Evolutionary conservation across 1,140 invertebrate species (phyloP).

Genomic region (Nephotettix cincticeps): DNA sequence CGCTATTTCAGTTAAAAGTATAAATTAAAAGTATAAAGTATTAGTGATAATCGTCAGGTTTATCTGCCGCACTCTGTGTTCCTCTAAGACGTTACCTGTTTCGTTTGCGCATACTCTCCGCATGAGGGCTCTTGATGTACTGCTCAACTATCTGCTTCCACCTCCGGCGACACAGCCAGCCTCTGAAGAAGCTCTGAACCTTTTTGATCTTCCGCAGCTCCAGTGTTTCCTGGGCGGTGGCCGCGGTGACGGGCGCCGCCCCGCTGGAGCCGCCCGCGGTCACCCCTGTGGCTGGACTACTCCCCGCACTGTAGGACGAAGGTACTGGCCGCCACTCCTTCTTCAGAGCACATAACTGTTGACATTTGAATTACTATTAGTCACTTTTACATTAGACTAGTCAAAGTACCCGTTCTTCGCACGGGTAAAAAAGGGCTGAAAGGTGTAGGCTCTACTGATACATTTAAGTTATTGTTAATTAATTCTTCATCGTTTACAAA

Average conservation of each 20-base stretch:
- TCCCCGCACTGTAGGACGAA: conserved; percentile 40
- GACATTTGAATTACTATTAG: too few species aligned
- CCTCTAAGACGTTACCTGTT: conserved; percentile 79
- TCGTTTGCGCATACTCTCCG: conserved; percentile 90
- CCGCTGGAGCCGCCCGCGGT: conserved; percentile 26
- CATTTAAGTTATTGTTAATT: too few species aligned
- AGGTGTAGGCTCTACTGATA: too few species aligned
- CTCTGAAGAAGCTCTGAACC: conserved; percentile 92
- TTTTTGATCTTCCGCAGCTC: conserved; percentile 91
- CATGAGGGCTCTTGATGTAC: conserved; percentile 93
- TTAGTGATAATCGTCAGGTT: too few species aligned
- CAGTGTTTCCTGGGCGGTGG: conserved; percentile 57
- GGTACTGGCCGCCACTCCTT: conserved; percentile 65
- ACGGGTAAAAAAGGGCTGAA: too few species aligned
- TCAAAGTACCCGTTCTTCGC: too few species aligned
- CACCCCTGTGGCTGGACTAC: conserved; percentile 33
- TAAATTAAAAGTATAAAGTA: too few species aligned
- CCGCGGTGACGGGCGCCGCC: conserved; percentile 30
- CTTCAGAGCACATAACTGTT: conserved; percentile 77
- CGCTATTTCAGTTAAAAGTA: too few species aligned
- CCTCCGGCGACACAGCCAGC: conserved; percentile 88
- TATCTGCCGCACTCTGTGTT: too few species aligned
- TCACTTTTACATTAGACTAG: too few species aligned
- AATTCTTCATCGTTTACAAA: too few species aligned
- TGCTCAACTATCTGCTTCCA: conserved; percentile 97